These are phyloP conservation scores for Belgica antarctica DNA, from an alignment of 2,888 invertebrate genomes.

Conservation along the genomic window DNA sequence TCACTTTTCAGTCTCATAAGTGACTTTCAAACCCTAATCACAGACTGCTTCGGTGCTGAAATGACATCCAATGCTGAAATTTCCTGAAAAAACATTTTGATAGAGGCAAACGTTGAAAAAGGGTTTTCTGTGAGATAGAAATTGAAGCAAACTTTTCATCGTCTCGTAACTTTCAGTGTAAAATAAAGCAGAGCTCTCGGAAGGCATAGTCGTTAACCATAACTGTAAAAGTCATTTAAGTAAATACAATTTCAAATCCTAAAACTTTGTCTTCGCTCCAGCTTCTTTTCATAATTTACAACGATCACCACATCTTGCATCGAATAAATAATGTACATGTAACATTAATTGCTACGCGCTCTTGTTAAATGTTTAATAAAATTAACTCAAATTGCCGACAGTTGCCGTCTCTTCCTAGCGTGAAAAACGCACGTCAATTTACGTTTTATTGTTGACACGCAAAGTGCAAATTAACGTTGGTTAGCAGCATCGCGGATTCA, in stretches of 20 bases:
- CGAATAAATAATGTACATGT: background rate
- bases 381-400: background rate
- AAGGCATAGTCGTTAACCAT: background rate
- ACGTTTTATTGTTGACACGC: conserved; percentile 11
- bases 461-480: background rate
- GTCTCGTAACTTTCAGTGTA: too few relatives aligned
- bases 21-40: too few relatives aligned
- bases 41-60: too few relatives aligned
- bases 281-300: background rate
- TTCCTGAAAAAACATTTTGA: too few relatives aligned
- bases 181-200: background rate
- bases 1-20: too few relatives aligned
- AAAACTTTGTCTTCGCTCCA: background rate
- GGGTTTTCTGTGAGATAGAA: too few relatives aligned
- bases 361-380: background rate
- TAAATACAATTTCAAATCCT: background rate
- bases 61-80: too few relatives aligned
- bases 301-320: background rate
- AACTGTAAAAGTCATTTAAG: background rate
- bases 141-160: too few relatives aligned
- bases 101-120: too few relatives aligned
- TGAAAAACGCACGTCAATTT: background rate
- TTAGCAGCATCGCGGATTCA: too few relatives aligned
- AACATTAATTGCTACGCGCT: background rate
- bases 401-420: background rate